A percentile compares a stretch with the other conserved stretches of the same genome.
These are phyloP conservation scores for Bombus consobrinus DNA, from an alignment of 1,140 invertebrate species.

Conservation along the genomic window DNA sequence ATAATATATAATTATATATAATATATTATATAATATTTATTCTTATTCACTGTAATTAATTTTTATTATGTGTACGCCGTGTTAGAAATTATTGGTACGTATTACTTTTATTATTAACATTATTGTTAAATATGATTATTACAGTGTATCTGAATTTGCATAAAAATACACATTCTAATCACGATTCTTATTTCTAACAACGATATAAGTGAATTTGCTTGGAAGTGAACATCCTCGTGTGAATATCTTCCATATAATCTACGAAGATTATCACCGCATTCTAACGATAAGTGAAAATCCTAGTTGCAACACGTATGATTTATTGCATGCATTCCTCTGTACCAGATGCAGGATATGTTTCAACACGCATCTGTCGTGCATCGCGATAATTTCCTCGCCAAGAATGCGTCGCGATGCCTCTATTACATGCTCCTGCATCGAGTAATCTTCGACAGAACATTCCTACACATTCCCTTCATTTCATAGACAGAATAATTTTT, in stretches of 20 bases:
- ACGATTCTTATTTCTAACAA: not conserved
- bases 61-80: too few relatives aligned
- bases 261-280: not conserved
- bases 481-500: not conserved
- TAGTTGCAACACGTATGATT: slow-evolving; percentile 1
- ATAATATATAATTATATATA: too few relatives aligned
- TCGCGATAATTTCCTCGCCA: slow-evolving; percentile 7
- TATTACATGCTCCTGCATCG: not conserved
- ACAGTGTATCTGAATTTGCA: too few relatives aligned
- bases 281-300: not conserved
- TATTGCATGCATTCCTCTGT: slow-evolving; percentile 20
- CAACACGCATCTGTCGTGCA: not conserved
- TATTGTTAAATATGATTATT: too few relatives aligned
- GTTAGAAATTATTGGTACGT: too few relatives aligned
- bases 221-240: not conserved
- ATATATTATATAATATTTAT: too few relatives aligned
- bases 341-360: slow-evolving; percentile 2
- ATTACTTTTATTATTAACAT: too few relatives aligned
- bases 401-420: not conserved
- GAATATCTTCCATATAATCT: not conserved
- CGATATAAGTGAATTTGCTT: not conserved
- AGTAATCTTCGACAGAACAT: not conserved
- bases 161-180: too few relatives aligned
- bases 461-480: not conserved
- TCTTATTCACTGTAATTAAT: too few relatives aligned